Evolutionary conservation across 2,797 vertebrate genomes (phyloP), one percentile per base, ranked within the genome.

Genomic region (Cacajao melanocephalus): DNA sequence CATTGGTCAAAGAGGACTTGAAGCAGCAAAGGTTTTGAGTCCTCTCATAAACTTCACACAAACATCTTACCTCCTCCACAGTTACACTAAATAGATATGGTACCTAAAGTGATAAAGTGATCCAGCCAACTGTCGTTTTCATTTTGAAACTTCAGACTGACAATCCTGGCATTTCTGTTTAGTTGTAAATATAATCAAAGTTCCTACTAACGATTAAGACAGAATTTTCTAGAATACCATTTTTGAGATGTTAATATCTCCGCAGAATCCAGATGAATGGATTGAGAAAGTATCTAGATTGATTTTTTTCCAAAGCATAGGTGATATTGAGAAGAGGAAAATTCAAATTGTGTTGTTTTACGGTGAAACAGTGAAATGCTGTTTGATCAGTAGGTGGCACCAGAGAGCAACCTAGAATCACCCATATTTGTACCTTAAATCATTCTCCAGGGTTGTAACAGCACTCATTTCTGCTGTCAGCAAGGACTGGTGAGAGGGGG

Each of bases 341-440:
- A 84, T 72, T 67, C 19, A 52, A 14, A 36, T 33, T 33, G 14
- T 64, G 12, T 30, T 19, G 57, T 70, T 91, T 96, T 79, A 46
- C 61, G 20, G 57, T 39, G 39, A 97, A 96, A 50, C 61, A 22
- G 57, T 39, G 46, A 97, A 96, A 93, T 85, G 28, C 67, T 57
- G 3, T 96, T n/a, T 88, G 50, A 46, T 91, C 99, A 70, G 76
- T 97, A 99, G 99, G 96, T 99, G 98, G 99, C 97, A 94, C 97
- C 97, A 97, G 96, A 98, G 98, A 98, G 89, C 96, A 96, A 96
- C 90, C 55, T 90, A 97, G 97, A 13, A 58, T 39, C 20, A 0
- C 13, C 33, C 13, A 1, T 1, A 0, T 5, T 72, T 30, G 2
- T 2, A n/a, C 6, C 9, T 15, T 1, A 22, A 30, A 10, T 24